phyloP scores from a whole-genome alignment of 2,797 vertebrate genomes.

The Gymnothorax reevesii region DNA sequence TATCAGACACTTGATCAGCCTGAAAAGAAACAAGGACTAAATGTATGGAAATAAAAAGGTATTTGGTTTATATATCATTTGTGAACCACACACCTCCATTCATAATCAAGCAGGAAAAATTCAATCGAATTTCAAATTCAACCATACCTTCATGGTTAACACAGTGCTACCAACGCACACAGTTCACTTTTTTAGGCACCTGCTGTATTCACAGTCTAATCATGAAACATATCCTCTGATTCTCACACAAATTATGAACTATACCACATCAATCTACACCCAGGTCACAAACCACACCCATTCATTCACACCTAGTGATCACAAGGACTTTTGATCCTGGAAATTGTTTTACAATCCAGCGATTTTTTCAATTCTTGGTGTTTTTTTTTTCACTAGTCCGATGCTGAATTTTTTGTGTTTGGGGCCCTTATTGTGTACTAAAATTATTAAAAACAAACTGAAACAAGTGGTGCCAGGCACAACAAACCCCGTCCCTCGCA shows the following conservation, averaged over 20 bases:
- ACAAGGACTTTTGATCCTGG: too few relatives aligned
- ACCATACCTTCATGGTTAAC: neutral
- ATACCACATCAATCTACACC: neutral
- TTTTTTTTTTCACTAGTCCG: too few relatives aligned
- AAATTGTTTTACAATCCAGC: too few relatives aligned
- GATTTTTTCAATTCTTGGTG: too few relatives aligned
- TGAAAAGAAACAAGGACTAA: too few relatives aligned
- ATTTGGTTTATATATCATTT: neutral
- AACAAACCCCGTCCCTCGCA: too few relatives aligned
- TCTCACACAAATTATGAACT: neutral
- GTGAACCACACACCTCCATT: neutral
- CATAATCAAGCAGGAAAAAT: neutral
- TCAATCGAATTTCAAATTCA: neutral
- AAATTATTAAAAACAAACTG: too few relatives aligned
- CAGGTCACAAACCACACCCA: neutral
- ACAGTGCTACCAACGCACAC: neutral
- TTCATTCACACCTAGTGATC: neutral
- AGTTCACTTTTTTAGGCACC: neutral
- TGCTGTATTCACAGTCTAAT: neutral
- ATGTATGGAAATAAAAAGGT: neutral
- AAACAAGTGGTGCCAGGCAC: too few relatives aligned
- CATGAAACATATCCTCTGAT: neutral
- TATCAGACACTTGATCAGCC: too few relatives aligned
- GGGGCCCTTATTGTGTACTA: too few relatives aligned
- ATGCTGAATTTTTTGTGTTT: too few relatives aligned